A percentile compares a stretch with the other conserved stretches of the same genome.
These are phyloP conservation scores for Microdon myrmicae DNA, from an alignment of 2,888 invertebrate genomes.

Conservation along the genomic window DNA sequence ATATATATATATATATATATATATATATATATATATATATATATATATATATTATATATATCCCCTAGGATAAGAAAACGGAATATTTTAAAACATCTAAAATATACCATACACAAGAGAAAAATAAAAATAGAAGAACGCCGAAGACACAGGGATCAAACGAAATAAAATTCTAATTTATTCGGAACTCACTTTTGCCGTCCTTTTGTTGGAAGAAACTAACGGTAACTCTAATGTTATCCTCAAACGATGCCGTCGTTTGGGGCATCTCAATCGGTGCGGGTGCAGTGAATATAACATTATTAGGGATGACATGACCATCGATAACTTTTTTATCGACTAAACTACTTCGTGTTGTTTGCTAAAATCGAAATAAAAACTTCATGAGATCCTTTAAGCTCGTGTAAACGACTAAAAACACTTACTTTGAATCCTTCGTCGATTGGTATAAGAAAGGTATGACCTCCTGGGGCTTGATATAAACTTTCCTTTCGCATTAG, in stretches of 20 bases:
- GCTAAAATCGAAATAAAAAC: slow-evolving; percentile 65
- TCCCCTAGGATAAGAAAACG: no score
- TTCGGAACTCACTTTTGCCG: slow-evolving; percentile 73
- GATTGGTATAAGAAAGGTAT: slow-evolving; percentile 91
- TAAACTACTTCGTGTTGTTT: slow-evolving; percentile 75
- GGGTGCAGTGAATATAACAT: slow-evolving; percentile 87
- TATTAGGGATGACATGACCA: slow-evolving; percentile 88
- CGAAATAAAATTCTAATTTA: no score
- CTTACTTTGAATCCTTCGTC: slow-evolving; percentile 89
- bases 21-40: no score
- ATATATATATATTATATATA: no score
- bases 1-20: no score
- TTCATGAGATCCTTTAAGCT: background rate
- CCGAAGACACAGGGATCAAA: no score
- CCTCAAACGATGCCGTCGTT: slow-evolving; percentile 83
- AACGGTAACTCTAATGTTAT: slow-evolving; percentile 84
- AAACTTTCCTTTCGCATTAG: slow-evolving; percentile 78
- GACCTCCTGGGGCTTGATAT: slow-evolving; percentile 80
- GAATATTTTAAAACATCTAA: no score
- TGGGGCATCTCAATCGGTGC: slow-evolving; percentile 79
- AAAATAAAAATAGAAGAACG: no score
- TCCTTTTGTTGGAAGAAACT: slow-evolving; percentile 80
- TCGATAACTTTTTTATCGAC: slow-evolving; percentile 88
- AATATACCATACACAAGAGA: no score
- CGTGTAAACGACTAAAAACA: background rate